These are phyloP conservation scores for Pteronotus mesoamericanus DNA, from an alignment of 2,797 vertebrate genomes.

Conservation along the genomic window DNA sequence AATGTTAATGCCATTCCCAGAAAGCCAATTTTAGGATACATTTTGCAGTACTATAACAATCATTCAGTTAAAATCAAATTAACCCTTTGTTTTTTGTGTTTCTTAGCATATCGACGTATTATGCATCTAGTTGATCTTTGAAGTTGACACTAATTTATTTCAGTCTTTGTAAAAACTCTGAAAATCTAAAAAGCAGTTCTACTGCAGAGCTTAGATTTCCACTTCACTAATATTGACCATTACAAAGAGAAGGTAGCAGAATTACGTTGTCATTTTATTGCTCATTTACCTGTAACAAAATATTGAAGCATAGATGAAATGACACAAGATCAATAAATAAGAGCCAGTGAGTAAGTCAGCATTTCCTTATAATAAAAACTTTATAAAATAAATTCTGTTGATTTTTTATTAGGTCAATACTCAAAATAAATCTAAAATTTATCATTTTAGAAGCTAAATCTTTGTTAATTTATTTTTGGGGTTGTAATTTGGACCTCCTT, in stretches of 20 bases:
- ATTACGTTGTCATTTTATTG: background rate
- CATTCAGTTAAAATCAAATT: background rate
- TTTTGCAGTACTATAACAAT: background rate
- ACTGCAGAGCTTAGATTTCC: background rate
- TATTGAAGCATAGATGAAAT: background rate
- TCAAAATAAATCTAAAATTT: constrained; percentile 6
- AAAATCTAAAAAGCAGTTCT: background rate
- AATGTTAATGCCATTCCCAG: background rate
- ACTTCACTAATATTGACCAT: background rate
- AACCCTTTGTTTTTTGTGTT: background rate
- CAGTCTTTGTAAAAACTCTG: background rate
- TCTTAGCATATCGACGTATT: background rate
- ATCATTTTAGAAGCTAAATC: background rate
- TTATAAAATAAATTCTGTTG: background rate
- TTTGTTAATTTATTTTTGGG: background rate
- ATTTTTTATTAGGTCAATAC: background rate
- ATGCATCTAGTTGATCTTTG: background rate
- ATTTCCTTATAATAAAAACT: background rate
- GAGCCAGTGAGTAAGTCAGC: background rate
- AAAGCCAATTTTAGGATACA: background rate
- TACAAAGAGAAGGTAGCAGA: background rate
- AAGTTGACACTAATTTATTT: background rate
- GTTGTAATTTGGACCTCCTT: background rate
- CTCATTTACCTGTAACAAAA: background rate
- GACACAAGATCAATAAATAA: background rate